Conservation (phyloP, 2,797 vertebrate species). For the Botia almorhae region DNA sequence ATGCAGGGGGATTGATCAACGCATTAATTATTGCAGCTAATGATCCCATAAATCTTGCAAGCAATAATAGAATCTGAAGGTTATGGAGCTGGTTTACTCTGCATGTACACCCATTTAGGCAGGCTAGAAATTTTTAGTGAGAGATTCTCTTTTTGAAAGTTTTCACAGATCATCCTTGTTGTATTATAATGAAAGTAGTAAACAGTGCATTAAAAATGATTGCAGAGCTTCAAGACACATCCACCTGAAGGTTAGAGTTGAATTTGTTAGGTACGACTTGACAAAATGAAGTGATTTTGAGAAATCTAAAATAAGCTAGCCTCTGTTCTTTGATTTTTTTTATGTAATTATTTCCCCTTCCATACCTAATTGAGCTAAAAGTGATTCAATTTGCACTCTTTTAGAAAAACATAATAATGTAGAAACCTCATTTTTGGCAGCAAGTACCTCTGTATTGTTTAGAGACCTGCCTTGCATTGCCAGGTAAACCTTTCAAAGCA, state of each 20-base stretch:
- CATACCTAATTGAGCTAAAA: not conserved
- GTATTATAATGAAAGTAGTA: not conserved
- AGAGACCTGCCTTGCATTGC: not conserved
- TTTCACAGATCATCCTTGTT: not conserved
- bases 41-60: not conserved
- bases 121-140: not conserved
- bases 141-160: not conserved
- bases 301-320: not conserved
- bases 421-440: not conserved
- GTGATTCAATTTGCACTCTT: not conserved
- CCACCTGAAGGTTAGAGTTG: not conserved
- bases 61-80: not conserved
- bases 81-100: not conserved
- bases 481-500: slow-evolving; percentile 21
- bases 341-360: not conserved
- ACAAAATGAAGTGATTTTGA: not conserved
- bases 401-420: not conserved
- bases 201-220: not conserved
- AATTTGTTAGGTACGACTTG: not conserved
- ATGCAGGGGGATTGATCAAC: not conserved
- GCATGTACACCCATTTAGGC: not conserved
- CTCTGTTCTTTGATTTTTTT: not conserved
- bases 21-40: slow-evolving; percentile 10
- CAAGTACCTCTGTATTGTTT: not conserved
- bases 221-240: not conserved